Evolutionary conservation across 2,113 vertebrate species (phyloP).

Genomic region (Channa maculata): DNA sequence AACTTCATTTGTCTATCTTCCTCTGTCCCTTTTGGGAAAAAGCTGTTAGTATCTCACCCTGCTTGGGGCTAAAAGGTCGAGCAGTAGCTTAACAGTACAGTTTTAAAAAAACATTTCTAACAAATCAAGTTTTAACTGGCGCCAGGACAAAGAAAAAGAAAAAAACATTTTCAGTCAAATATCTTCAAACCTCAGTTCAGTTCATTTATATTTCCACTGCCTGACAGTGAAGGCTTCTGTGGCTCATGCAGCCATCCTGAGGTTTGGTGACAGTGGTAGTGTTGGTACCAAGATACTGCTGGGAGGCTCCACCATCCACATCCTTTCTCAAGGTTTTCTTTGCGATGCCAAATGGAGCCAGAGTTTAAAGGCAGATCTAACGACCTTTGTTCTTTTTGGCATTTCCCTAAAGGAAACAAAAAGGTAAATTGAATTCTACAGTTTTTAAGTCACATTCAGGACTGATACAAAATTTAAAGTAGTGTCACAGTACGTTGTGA

Average conservation of each 20-base stretch:
- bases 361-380: constrained; percentile 75
- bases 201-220: constrained; percentile 32
- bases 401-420: constrained; percentile 86
- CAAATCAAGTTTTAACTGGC: constrained; percentile 48
- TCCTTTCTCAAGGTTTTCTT: constrained; percentile 28
- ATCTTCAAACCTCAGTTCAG: constrained; percentile 24
- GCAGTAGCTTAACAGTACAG: constrained; percentile 53
- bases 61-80: constrained; percentile 43
- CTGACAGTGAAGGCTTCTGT: constrained; percentile 35
- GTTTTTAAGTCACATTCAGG: background rate
- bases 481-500: constrained; percentile 14
- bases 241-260: constrained; percentile 38
- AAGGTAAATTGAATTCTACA: background rate
- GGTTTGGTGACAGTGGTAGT: constrained; percentile 41
- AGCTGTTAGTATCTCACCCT: constrained; percentile 26
- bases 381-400: constrained; percentile 97
- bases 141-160: constrained; percentile 27
- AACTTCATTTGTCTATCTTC: constrained; percentile 26
- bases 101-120: constrained; percentile 48
- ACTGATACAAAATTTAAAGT: background rate
- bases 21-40: constrained; percentile 26
- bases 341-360: constrained; percentile 45
- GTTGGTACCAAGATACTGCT: constrained; percentile 46
- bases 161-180: constrained; percentile 49
- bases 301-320: constrained; percentile 39